These are phyloP conservation scores for Rhagoletis zephyria DNA, from an alignment of 1,140 invertebrate species.

Conservation along the genomic window DNA sequence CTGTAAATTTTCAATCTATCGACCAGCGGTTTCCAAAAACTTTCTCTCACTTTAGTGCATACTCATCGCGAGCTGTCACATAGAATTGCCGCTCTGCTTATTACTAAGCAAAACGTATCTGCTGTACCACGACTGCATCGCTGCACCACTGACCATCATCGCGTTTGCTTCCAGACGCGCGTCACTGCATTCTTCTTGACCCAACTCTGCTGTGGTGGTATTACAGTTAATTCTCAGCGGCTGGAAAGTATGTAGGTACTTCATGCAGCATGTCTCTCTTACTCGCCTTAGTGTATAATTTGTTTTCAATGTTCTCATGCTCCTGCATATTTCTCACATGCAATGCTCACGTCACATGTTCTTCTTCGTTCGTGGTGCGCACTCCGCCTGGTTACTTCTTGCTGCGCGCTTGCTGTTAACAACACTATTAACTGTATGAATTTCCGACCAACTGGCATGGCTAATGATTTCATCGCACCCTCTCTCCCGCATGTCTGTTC, in stretches of 20 bases:
- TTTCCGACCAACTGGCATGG: background rate
- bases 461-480: background rate
- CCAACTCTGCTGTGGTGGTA: slow-evolving; percentile 1
- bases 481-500: background rate
- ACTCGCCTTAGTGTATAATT: too few species aligned
- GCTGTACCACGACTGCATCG: background rate
- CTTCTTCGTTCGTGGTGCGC: background rate
- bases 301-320: too few species aligned
- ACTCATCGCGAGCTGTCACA: background rate
- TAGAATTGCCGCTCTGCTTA: background rate
- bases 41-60: background rate
- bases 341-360: too few species aligned
- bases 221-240: background rate
- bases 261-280: too few species aligned
- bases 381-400: background rate
- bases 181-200: slow-evolving; percentile 3
- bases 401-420: background rate
- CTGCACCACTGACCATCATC: background rate
- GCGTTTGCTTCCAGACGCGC: background rate
- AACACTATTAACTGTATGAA: slow-evolving; percentile 36
- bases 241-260: background rate
- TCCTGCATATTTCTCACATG: too few species aligned
- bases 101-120: background rate
- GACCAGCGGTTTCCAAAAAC: background rate
- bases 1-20: too few species aligned